Evolutionary conservation across 2,888 invertebrate species (phyloP), one percentile per base, ranked within the genome.

Genomic region (Machimus atricapillus): DNA sequence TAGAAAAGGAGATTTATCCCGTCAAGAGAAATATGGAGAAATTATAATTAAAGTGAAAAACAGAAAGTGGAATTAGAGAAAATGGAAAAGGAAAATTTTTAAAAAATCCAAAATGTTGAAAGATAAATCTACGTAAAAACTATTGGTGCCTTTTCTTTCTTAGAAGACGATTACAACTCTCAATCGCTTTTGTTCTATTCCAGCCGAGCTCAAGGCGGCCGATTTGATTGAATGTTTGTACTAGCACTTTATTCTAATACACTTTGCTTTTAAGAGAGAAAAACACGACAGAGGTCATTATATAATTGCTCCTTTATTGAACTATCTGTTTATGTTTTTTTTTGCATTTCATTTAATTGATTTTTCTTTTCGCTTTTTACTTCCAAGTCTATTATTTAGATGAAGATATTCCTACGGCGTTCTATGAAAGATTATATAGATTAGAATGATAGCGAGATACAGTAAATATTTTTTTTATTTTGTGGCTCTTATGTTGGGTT

Each of bases 171-270:
- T 66, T 66, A 23, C 23, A 66, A 66, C 12, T 66, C 12, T 66
- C 27, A 66, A 23, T 66, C 66, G 12, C 16, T 46, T 16, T 12
- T 27, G 9, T 23, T 58, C 23, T n/a, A 58, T 58, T 58, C 2
- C 8, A 58, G 58, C 58, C 23, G 8, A 58, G 12, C 23, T 23
- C 12, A 58, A 9, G 19, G 19, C 19, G 23, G 58, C 12, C 12
- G 19, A 23, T 66, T 66, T 76, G n/a, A 37, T 76, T 76, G 34
- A 76, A 76, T 52, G 40, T 79, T 79, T 79, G 79, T 79, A 79
- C 79, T 79, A 79, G 79, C 79, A 79, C 31, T 79, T 79, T 79
- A 79, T 31, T 46, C 79, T 79, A 56, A 79, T 79, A 79, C 52
- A 79, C 31, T 58, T 66, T 27, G 52, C 66, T 66, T 46, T 19